These are phyloP conservation scores for Nectonema munidae DNA, from an alignment of 2,888 invertebrate species.

Conservation along the genomic window DNA sequence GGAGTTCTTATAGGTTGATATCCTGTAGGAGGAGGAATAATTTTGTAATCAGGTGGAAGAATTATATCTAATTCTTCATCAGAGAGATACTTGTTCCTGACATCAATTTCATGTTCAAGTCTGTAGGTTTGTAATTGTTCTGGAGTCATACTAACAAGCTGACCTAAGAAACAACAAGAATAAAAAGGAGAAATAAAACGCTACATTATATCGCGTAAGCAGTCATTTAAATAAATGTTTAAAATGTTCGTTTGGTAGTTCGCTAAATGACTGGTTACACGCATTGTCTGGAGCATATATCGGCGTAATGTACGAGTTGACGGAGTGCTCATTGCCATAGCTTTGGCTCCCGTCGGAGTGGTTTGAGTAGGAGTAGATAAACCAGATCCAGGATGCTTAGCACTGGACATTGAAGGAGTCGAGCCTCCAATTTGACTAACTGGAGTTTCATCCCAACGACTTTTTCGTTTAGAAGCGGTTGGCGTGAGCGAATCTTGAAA, in stretches of 20 bases:
- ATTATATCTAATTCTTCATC: conserved; percentile 87
- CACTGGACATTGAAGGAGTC: conserved; percentile 23
- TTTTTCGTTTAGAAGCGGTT: conserved; percentile 62
- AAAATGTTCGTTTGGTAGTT: no score
- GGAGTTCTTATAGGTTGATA: conserved; percentile 88
- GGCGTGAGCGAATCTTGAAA: conserved; percentile 46
- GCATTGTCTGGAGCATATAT: no score
- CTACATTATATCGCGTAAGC: no score
- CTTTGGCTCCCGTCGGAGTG: conserved; percentile 36
- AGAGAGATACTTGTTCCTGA: conserved; percentile 66
- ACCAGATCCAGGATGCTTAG: no score
- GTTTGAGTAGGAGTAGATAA: conserved; percentile 23
- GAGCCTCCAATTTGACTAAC: conserved; percentile 19
- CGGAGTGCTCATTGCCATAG: conserved; percentile 93
- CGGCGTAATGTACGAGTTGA: conserved; percentile 54
- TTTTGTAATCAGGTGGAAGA: conserved; percentile 84
- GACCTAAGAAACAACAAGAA: conserved; percentile 32
- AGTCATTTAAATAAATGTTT: no score
- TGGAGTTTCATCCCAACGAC: conserved; percentile 80
- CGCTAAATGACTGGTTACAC: no score
- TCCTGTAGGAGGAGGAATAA: conserved; percentile 58
- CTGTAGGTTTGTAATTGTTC: conserved; percentile 88
- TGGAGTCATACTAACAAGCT: conserved; percentile 85
- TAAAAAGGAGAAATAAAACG: no score
- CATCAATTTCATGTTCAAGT: conserved; percentile 94